A percentile compares a stretch with the other conserved stretches of the same genome.
Evolutionary conservation across 37 sponge, comb jelly and placozoan species (phyloP).

Genomic region (Agelas oroides): DNA sequence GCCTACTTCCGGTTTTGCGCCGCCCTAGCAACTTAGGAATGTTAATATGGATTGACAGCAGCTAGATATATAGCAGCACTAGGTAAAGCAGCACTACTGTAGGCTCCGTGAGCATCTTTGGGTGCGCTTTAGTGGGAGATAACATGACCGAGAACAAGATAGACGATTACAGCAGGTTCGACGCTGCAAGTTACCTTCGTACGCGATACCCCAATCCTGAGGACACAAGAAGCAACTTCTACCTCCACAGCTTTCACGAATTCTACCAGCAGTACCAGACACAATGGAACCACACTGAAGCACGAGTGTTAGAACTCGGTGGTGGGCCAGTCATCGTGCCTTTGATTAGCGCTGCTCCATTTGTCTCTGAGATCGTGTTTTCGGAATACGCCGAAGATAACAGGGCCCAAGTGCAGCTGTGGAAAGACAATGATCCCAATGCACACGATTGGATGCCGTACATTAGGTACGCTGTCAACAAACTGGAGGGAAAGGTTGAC

Average conservation of each 20-base stretch:
- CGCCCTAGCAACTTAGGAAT: too few relatives aligned
- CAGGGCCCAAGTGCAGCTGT: not conserved
- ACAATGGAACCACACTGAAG: not conserved
- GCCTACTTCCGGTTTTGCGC: too few relatives aligned
- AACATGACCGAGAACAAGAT: not conserved
- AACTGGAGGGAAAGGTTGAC: not conserved
- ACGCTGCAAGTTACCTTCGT: slow-evolving; percentile 1
- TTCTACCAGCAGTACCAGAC: not conserved
- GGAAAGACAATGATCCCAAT: slow-evolving; percentile 4
- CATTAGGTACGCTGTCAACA: not conserved
- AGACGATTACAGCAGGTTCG: slow-evolving; percentile 5
- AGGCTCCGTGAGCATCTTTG: too few relatives aligned
- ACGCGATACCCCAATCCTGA: not conserved
- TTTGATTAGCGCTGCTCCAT: slow-evolving; percentile 8
- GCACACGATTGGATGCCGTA: not conserved
- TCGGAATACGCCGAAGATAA: not conserved
- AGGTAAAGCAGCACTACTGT: too few relatives aligned
- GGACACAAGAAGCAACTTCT: not conserved
- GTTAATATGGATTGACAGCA: too few relatives aligned
- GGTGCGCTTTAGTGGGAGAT: too few relatives aligned
- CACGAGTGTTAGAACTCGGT: not conserved
- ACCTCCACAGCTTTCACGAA: not conserved
- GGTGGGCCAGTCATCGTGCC: slow-evolving; percentile 6
- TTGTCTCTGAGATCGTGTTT: slow-evolving; percentile 1
- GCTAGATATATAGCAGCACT: too few relatives aligned